phyloP scores from a whole-genome alignment of 2,797 vertebrate species.

The Propithecus perrieri region DNA sequence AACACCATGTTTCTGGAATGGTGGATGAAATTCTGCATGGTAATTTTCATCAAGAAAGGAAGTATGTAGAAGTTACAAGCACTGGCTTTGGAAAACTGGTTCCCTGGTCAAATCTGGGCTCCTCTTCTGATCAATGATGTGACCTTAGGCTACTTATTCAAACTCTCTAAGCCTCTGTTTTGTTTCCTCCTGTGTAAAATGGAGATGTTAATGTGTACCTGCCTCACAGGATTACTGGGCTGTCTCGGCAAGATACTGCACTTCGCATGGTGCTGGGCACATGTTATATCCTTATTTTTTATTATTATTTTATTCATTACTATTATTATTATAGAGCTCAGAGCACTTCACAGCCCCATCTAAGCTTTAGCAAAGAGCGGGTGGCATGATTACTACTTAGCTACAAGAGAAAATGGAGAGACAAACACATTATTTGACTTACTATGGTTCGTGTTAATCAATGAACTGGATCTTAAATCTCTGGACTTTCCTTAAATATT shows the following conservation, averaged over 20 bases:
- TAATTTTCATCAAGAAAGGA: not conserved
- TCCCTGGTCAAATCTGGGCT: not conserved
- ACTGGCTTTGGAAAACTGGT: not conserved
- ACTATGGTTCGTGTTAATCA: not conserved
- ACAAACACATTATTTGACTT: not conserved
- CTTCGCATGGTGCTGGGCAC: not conserved
- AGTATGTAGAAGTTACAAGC: not conserved
- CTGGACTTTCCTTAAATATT: not conserved
- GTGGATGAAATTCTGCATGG: not conserved
- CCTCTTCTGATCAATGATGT: not conserved
- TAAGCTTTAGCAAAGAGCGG: not conserved
- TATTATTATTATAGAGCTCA: not conserved
- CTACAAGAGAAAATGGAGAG: not conserved
- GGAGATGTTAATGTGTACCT: not conserved
- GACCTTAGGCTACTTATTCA: not conserved
- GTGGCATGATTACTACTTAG: not conserved
- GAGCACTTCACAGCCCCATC: not conserved
- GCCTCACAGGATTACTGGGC: not conserved
- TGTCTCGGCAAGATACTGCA: not conserved
- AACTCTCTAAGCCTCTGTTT: not conserved
- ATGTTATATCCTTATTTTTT: not conserved
- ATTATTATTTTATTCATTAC: not conserved
- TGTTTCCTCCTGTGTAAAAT: not conserved
- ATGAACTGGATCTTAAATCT: not conserved
- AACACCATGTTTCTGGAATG: not conserved